Evolutionary conservation across 1,140 invertebrate species (phyloP), one percentile per base, ranked within the genome.

Genomic region (Penaeus japonicus): DNA sequence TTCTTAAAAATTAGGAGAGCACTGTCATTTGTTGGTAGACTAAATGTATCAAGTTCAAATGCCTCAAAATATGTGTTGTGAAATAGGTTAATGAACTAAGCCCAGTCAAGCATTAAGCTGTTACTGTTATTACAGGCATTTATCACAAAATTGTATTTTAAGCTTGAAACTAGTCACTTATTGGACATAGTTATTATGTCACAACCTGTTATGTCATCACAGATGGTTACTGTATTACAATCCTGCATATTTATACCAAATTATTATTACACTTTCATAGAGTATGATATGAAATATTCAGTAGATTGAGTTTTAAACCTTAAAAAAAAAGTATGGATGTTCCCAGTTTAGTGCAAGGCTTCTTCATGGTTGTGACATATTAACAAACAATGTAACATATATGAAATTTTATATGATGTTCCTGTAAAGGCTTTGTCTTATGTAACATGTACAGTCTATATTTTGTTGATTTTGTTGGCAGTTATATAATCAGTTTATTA

Each of bases 151-250:
- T 27, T 65, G 55, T 80, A 78, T 27, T 80, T 57, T 79, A 79
- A 86, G 77, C 24, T 59, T 62, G 55, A 86, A 86, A 86, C 85
- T 86, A 86, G 85, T 86, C 85, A 86, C 75, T 54, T 77, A 62
- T 86, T 79, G 24, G 77, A 86, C 77, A 65, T 80, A 79, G 84
- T 86, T 86, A 86, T 47, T 80, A 86, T 86, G 85, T 86, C 85
- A 86, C 85, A 86, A 86, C 85, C 85, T 62, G 39, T 53, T 47
- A 20, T 53, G 18, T 39, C 77, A 79, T 47, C 47, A 47, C 47
- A 12, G 47, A 47, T 47, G 47, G 47, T 47, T 15, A 47, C 15
- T 47, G 47, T 47, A 47, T 47, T 47, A 47, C 47, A 47, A 47
- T 47, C 15, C 15, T 12, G 10, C 47, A 47, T 47, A 15, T 47